Percentiles rank a stretch among this genome's conserved stretches.
phyloP scores from a whole-genome alignment of 2,888 invertebrate species.

The Lepetodrilus schrolli region DNA sequence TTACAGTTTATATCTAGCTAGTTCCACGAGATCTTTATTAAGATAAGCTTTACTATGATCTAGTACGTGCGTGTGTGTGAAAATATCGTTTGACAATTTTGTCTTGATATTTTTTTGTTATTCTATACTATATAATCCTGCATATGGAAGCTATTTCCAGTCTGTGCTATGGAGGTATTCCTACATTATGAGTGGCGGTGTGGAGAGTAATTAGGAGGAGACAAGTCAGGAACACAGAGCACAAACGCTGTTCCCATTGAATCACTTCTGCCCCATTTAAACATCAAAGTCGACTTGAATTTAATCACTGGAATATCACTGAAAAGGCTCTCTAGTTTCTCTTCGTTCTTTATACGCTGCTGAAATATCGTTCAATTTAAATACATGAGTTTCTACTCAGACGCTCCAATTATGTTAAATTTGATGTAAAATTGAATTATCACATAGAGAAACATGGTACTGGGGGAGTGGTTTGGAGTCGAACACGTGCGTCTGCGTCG shows the following conservation, averaged over 20 bases:
- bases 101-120: too few species aligned
- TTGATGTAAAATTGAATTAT: constrained; percentile 20
- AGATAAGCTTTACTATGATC: too few species aligned
- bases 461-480: too few species aligned
- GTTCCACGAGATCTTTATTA: too few species aligned
- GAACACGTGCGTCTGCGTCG: too few species aligned
- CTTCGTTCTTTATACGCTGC: background rate
- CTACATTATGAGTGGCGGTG: background rate
- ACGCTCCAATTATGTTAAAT: constrained; percentile 7
- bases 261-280: background rate
- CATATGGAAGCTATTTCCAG: background rate
- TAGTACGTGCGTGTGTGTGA: too few species aligned
- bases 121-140: too few species aligned
- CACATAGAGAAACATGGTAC: background rate
- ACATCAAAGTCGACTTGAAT: background rate
- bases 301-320: background rate
- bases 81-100: too few species aligned
- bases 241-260: background rate
- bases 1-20: too few species aligned
- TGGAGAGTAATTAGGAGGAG: background rate
- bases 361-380: background rate
- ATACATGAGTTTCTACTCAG: background rate
- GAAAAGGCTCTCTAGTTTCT: background rate
- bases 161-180: background rate
- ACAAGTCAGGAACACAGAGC: background rate